Evolutionary conservation across 2,113 vertebrate genomes (phyloP).

Genomic region (Notiomystis cincta): DNA sequence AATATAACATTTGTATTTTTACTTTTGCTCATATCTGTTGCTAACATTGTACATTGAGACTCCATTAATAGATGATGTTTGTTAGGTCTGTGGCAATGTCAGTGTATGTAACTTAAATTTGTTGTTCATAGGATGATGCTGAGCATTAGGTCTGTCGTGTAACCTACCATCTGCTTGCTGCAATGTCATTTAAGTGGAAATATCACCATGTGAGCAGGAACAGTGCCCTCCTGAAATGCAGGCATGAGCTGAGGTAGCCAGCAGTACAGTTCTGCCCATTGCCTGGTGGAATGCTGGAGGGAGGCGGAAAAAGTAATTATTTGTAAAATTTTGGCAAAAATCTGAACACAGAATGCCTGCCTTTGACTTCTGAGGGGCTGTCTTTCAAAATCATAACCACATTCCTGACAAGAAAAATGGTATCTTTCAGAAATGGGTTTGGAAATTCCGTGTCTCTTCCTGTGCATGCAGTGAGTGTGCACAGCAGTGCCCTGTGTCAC

Average conservation of each 20-base stretch:
- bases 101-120: neutral
- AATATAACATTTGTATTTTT: neutral
- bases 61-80: neutral
- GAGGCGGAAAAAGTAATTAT: rapidly evolving
- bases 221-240: neutral
- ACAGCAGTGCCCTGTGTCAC: neutral
- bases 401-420: neutral
- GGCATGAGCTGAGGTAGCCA: neutral
- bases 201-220: neutral
- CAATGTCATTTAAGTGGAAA: neutral
- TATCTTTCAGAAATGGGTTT: neutral
- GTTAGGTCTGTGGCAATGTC: neutral
- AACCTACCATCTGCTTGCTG: neutral
- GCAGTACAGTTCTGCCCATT: neutral
- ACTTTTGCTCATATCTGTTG: neutral
- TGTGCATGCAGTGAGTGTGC: rapidly evolving
- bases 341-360: neutral
- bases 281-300: neutral
- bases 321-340: neutral
- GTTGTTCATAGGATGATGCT: neutral
- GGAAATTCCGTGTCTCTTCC: neutral
- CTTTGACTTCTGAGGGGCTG: neutral
- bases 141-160: rapidly evolving
- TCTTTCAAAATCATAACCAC: neutral
- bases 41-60: neutral